phyloP scores from a whole-genome alignment of 2,888 invertebrate genomes.

The Platypus cylindrus region DNA sequence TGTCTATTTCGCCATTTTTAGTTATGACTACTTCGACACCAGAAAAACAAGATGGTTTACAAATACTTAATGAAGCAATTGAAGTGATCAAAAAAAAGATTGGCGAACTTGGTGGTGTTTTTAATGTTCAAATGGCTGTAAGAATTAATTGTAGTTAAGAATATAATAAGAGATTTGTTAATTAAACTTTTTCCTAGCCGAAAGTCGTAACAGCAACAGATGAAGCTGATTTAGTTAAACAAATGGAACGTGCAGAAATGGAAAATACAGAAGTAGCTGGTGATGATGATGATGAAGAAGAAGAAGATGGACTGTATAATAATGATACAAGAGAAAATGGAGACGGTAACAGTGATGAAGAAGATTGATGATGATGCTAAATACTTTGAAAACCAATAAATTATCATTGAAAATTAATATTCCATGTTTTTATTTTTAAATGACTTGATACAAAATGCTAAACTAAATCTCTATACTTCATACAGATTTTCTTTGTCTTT shows the following conservation, averaged over 20 bases:
- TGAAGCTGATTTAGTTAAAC: conserved; percentile 87
- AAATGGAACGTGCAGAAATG: conserved; percentile 86
- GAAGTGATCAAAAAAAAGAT: conserved; percentile 78
- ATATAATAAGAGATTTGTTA: neutral
- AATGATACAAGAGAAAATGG: conserved; percentile 12
- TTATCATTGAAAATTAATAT: too few species aligned
- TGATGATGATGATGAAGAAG: conserved; percentile 73
- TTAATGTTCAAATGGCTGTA: conserved; percentile 81
- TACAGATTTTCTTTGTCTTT: too few species aligned
- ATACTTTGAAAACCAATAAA: too few species aligned
- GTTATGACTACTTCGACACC: conserved; percentile 98
- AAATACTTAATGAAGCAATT: conserved; percentile 79
- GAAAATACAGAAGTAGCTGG: conserved; percentile 92
- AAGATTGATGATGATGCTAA: too few species aligned
- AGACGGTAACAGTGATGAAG: conserved; percentile 14
- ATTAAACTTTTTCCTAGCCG: conserved; percentile 39
- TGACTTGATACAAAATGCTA: too few species aligned
- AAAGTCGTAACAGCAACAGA: conserved; percentile 98
- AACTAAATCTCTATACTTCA: too few species aligned
- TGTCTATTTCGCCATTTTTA: too few species aligned
- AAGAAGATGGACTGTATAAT: conserved; percentile 34
- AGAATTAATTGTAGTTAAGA: conserved; percentile 9
- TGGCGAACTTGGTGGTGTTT: conserved; percentile 73
- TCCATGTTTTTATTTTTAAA: too few species aligned
- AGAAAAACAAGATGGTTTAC: conserved; percentile 87